Conservation (phyloP, 2,797 vertebrate species). For the Loris lydekkerianus region DNA sequence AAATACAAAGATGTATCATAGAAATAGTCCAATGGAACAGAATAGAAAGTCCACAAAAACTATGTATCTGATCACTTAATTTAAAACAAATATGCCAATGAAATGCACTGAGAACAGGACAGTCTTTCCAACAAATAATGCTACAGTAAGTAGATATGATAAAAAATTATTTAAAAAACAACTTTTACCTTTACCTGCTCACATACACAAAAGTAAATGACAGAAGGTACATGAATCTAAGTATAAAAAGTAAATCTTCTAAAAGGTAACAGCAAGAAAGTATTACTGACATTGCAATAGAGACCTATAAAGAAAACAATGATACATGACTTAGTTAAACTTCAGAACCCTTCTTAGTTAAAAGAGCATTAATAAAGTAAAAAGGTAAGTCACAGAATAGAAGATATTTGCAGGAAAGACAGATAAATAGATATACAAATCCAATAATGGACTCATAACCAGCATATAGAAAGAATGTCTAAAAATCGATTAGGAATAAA, state of each 20-base stretch:
- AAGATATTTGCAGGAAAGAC: background rate
- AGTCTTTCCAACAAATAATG: background rate
- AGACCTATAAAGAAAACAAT: background rate
- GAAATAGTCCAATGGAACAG: background rate
- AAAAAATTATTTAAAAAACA: background rate
- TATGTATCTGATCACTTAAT: background rate
- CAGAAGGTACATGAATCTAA: background rate
- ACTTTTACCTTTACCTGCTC: background rate
- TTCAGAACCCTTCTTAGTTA: background rate
- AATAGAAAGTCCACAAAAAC: background rate
- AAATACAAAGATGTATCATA: background rate
- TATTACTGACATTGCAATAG: background rate
- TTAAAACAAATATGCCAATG: background rate
- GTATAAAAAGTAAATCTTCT: background rate
- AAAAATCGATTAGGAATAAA: background rate
- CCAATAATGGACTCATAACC: background rate
- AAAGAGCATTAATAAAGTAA: background rate
- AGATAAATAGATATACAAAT: background rate
- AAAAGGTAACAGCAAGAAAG: background rate
- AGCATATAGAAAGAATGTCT: background rate
- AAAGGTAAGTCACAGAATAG: background rate
- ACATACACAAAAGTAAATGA: background rate
- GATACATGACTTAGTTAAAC: background rate
- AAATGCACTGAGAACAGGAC: background rate
- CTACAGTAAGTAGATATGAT: background rate